Conservation (phyloP, 2,113 vertebrate genomes). For the Silurus glanis region DNA sequence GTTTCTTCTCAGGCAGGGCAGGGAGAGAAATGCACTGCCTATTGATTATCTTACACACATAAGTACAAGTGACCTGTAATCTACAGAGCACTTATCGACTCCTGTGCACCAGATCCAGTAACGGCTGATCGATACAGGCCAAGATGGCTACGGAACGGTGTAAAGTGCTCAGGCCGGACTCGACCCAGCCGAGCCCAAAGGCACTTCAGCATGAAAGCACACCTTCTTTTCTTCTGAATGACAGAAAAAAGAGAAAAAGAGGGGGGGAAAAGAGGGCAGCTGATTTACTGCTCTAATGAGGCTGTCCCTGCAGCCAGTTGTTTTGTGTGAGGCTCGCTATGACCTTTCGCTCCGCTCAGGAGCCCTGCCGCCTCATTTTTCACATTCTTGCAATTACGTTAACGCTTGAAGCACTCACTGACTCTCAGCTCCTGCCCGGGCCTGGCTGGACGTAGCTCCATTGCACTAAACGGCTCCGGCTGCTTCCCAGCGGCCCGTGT, state of each 20-base stretch:
- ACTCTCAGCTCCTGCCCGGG: conserved; percentile 88
- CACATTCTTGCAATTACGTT: conserved; percentile 99
- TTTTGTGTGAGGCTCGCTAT: conserved; percentile 90
- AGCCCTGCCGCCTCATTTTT: conserved; percentile 96
- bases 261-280: conserved; percentile 65
- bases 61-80: conserved; percentile 81
- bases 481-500: conserved; percentile 49
- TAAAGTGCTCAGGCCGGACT: conserved; percentile 58
- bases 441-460: conserved; percentile 50
- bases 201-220: conserved; percentile 56
- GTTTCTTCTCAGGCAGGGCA: conserved; percentile 29
- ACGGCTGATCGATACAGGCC: conserved; percentile 72
- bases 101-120: conserved; percentile 75
- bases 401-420: conserved; percentile 97
- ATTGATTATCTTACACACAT: conserved; percentile 82
- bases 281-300: conserved; percentile 93
- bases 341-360: conserved; percentile 93
- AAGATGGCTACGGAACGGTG: conserved; percentile 75
- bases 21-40: conserved; percentile 74
- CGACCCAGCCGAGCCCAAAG: conserved; percentile 52
- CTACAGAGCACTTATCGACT: conserved; percentile 81
- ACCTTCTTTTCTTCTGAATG: conserved; percentile 22
- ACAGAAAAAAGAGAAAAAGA: conserved; percentile 53
- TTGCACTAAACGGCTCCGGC: conserved; percentile 32
- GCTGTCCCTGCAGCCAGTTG: conserved; percentile 92